Evolutionary conservation across 2,797 vertebrate species (phyloP).

Genomic region (Pangasius macronema): DNA sequence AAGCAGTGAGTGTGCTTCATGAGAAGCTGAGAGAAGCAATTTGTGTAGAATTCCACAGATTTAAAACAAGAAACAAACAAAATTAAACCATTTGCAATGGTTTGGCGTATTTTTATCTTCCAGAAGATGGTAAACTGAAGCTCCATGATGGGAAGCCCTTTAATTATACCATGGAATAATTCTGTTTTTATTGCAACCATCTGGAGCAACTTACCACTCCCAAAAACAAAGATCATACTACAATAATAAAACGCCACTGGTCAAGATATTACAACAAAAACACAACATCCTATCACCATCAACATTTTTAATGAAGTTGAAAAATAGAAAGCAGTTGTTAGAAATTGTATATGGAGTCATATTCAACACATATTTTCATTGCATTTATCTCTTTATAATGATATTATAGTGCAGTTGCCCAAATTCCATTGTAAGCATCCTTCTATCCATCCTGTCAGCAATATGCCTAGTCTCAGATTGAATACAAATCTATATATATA

Average conservation of each 20-base stretch:
- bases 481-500: background rate
- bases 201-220: conserved; percentile 52
- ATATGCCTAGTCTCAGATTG: background rate
- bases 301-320: background rate
- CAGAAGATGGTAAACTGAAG: conserved; percentile 42
- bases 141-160: conserved; percentile 51
- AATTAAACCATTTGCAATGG: conserved; percentile 47
- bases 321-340: background rate
- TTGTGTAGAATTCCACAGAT: conserved; percentile 1
- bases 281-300: background rate
- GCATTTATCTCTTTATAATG: background rate
- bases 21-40: background rate
- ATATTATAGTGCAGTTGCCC: background rate
- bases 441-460: background rate
- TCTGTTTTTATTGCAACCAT: conserved; percentile 60
- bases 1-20: background rate
- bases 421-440: background rate
- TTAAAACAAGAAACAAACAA: conserved; percentile 5
- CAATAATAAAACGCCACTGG: conserved; percentile 43
- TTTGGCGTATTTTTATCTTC: conserved; percentile 56
- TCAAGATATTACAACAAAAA: conserved; percentile 20
- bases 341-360: background rate
- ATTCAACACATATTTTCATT: background rate
- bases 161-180: conserved; percentile 64
- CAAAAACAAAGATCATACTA: conserved; percentile 49